Conservation (phyloP, 2,113 vertebrate genomes). For the Oreochromis niloticus region DNA sequence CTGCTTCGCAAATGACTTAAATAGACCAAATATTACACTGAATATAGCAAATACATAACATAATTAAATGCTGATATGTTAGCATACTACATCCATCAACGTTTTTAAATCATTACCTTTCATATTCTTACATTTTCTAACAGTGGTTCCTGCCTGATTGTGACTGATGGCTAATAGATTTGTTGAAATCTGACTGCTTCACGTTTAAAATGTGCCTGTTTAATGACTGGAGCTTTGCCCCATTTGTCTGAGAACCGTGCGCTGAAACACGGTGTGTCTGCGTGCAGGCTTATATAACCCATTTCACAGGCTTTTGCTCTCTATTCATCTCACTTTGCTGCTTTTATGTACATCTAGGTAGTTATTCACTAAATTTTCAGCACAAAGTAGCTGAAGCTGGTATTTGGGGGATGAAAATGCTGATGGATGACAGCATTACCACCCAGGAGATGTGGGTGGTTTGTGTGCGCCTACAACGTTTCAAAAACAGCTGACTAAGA, state of each 20-base stretch:
- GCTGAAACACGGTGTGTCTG: neutral
- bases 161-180: constrained; percentile 1
- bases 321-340: neutral
- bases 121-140: neutral
- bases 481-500: neutral
- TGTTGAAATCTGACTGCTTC: neutral
- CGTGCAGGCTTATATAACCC: constrained; percentile 17
- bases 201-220: neutral
- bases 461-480: neutral
- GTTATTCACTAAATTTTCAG: neutral
- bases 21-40: neutral
- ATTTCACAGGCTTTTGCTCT: neutral
- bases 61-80: neutral
- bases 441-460: neutral
- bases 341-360: neutral
- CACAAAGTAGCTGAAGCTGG: neutral
- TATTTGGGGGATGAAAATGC: neutral
- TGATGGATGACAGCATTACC: neutral
- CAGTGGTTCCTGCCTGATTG: neutral
- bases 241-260: constrained; percentile 22
- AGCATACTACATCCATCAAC: neutral
- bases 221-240: neutral
- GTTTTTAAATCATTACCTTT: neutral
- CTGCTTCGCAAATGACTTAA: neutral
- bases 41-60: neutral